A percentile compares a stretch with the other conserved stretches of the same genome.
phyloP scores from a whole-genome alignment of 2,113 vertebrate genomes.

The Amazona guildingii region DNA sequence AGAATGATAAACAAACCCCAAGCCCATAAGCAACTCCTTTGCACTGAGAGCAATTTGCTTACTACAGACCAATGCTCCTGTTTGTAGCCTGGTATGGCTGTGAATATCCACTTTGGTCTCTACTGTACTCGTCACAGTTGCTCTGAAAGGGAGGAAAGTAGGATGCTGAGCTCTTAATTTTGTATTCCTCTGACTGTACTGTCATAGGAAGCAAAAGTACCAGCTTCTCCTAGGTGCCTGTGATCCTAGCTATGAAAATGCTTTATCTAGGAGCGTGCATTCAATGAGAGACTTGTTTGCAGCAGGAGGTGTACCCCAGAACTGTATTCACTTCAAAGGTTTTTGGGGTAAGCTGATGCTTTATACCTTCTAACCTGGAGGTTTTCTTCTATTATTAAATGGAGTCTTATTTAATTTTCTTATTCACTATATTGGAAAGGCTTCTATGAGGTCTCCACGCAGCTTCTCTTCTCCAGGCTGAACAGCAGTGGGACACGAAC shows the following conservation, averaged over 20 bases:
- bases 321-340: too few species aligned
- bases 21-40: background rate
- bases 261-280: background rate
- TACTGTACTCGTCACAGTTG: background rate
- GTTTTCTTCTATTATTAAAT: too few species aligned
- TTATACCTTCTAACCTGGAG: too few species aligned
- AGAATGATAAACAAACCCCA: background rate
- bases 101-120: background rate
- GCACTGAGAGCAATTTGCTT: background rate
- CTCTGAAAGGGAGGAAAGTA: background rate
- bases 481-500: background rate
- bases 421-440: too few species aligned
- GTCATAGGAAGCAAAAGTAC: background rate
- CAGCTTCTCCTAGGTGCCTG: background rate
- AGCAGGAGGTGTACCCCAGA: accelerated
- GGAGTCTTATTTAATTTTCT: too few species aligned
- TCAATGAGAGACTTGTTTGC: background rate
- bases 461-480: too few species aligned
- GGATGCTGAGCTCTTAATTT: background rate
- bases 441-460: too few species aligned
- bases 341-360: too few species aligned
- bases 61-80: background rate
- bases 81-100: background rate
- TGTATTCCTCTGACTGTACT: background rate
- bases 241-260: background rate